Evolutionary conservation across 2,888 invertebrate species (phyloP), one percentile per base, ranked within the genome.

Genomic region (Trisateles emortualis): DNA sequence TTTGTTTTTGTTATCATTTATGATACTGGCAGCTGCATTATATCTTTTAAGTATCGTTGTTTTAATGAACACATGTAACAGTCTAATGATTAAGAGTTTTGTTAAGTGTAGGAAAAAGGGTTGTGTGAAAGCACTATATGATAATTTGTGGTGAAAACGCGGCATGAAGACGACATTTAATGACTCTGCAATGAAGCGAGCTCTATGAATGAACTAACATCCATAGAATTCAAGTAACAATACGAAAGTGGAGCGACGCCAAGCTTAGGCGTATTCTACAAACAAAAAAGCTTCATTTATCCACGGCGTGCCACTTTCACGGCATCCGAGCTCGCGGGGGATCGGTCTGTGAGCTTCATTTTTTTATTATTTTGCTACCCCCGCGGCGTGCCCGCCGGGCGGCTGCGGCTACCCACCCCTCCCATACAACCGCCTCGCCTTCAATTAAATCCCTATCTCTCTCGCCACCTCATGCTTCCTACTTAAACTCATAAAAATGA

Each of bases 221-320:
- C 86, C 73, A 88, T 89, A 86, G 88, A 90, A 90, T 87, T 87
- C 72, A 71, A 85, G 80, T 79, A 84, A 90, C 90, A 90, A 90
- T 92, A 80, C 84, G 74, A 87, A 90, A 90, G 87, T 89, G 84
- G 88, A 87, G 76, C 90, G 86, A 73, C 78, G 86, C 78, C 77
- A 78, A 80, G 89, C 90, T 90, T 88, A 90, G 87, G 86, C 88
- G 83, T 87, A 89, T 87, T 88, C 81, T 81, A 83, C 87, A 89
- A 88, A 91, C 88, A 92, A 90, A 90, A 91, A 90, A 87, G 83
- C 83, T 89, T 90, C 89, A 92, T 92, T 92, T 91, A 90, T 91
- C 88, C 90, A 86, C 87, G 82, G 87, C 85, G 92, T 90, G 90
- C 91, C 91, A 91, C 90, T 92, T 91, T 91, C 92, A 90, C 87